Base-by-base conservation (phyloP, 35 echinoderm and acorn worm species). In the Lytechinus variegatus region DNA sequence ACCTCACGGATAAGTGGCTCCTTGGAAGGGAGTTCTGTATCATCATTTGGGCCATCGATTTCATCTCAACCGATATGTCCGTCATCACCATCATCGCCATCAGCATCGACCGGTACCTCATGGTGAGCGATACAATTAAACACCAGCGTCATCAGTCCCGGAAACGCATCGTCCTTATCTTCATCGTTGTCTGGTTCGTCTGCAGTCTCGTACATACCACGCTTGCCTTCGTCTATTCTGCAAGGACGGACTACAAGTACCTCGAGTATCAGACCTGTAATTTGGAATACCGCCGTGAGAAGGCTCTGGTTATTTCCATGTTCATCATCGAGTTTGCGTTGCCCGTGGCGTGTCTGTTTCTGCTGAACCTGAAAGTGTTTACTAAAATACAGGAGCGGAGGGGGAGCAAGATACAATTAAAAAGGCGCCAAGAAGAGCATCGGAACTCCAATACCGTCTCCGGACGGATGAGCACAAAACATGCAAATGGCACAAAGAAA, bases 71-170 rank as follows among this genome's bases (percentile, higher is more conserved):
- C 55, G 92, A 93, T 24, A 93, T 93, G 92, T 93, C 92, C 10
- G 92, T 93, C 92, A 93, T 93, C 92, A 28, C 92, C 53, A 57
- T 93, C 53, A 57, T 57, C 14, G 92, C 92, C 9, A 57, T 93
- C 54, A 57, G 92, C 54, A 3, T 54, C 53, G 92, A 93, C 53
- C 92, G 92, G 14, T 93, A 55, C n/a, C 27, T 54, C 14, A 93
- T 93, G 92, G 53, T 93, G 3, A 33, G 55, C n/a, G 12, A 93
- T 44, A 57, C 92, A 19, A 33, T 93, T 14, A 6, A 57, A 57
- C 53, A 93, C 28, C 52, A 44, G 13, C 53, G 19, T 54, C 53
- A 27, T 10, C 92, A 57, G 54, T 93, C 92, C 9, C 10, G 92
- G 21, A 12, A 10, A 57, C 52, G 52, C 1, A 55, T 93, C 92